Percentiles rank a stretch among this genome's conserved stretches.
Evolutionary conservation across 2,113 vertebrate genomes (phyloP).

Genomic region (Chinchilla lanigera): DNA sequence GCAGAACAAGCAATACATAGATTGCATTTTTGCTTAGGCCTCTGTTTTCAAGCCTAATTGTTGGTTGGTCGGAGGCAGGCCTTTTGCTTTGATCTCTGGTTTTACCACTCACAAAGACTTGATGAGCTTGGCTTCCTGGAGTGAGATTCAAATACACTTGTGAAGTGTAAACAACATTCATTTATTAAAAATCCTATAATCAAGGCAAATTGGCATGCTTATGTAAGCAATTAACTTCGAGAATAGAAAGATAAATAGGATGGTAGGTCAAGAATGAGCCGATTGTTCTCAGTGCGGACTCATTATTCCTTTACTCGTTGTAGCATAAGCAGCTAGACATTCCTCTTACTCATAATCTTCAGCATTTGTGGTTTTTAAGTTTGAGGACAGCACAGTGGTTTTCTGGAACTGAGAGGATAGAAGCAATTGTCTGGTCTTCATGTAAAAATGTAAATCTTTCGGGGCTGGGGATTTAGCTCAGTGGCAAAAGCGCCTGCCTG

Average conservation of each 20-base stretch:
- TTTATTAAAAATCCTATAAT: constrained; percentile 83
- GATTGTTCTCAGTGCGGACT: constrained; percentile 68
- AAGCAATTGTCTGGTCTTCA: constrained; percentile 62
- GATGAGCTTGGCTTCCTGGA: constrained; percentile 79
- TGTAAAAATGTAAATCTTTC: constrained; percentile 52
- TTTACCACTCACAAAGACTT: constrained; percentile 78
- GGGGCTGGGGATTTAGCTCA: too few relatives aligned
- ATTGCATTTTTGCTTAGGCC: constrained; percentile 47
- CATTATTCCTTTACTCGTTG: constrained; percentile 64
- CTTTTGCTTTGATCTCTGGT: constrained; percentile 80
- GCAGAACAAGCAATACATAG: constrained; percentile 41
- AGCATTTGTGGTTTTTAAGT: constrained; percentile 62
- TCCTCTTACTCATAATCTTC: constrained; percentile 60
- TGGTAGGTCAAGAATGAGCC: constrained; percentile 73
- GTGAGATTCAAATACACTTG: constrained; percentile 81
- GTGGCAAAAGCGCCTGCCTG: too few relatives aligned
- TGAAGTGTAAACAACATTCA: constrained; percentile 81
- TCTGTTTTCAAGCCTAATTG: constrained; percentile 71
- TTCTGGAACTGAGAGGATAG: constrained; percentile 46
- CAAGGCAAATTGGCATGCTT: constrained; percentile 81
- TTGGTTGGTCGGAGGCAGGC: constrained; percentile 72
- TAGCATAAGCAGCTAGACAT: constrained; percentile 57
- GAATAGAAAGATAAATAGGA: constrained; percentile 79
- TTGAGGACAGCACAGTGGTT: constrained; percentile 33
- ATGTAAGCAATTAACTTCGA: constrained; percentile 79